Base-by-base conservation (phyloP, 2,113 vertebrate species). In the Epinephelus lanceolatus region DNA sequence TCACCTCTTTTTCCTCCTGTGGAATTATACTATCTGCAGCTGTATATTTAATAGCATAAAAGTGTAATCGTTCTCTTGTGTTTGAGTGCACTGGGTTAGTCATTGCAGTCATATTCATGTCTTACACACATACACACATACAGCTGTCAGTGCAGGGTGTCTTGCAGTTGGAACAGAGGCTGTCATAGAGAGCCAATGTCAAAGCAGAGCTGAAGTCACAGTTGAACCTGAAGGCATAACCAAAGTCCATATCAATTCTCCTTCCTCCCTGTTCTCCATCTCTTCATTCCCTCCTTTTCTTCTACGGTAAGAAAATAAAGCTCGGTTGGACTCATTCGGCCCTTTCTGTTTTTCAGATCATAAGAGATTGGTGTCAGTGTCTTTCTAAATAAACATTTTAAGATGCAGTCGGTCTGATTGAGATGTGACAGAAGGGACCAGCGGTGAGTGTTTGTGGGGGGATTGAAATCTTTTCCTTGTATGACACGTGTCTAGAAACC, bases 121-220 rank as follows among this genome's bases (percentile, higher is more conserved):
- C 45, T 49, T 18, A 47, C 45, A 57, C 60, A 61, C 71, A 75
- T 86, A 83, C 30, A 88, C 60, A 61, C 68, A 75, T 86, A 83
- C 30, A 88, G 69, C 53, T 71, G 75, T 78, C 86, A 84, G 57
- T 55, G 87, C 60, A 56, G 66, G 59, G 77, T 74, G 82, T 86
- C 78, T 87, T 84, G 81, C 84, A 87, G 69, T 80, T 84, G 83
- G 69, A 88, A 56, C 71, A 67, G 80, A 83, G 74, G 81, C 90
- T 87, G 87, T 89, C 87, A 90, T 57, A 73, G 76, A 66, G 70
- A 81, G 51, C 78, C 81, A 90, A 77, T 68, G 76, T 93, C 87
- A 90, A 87, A 76, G 71, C 61, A 45, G 57, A 87, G 71, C 75
- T 87, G 60, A 78, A 88, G 72, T 89, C 89, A 75, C 71, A 80